Base-by-base conservation (phyloP, 2,797 vertebrate species). In the Sandelia bainsii region DNA sequence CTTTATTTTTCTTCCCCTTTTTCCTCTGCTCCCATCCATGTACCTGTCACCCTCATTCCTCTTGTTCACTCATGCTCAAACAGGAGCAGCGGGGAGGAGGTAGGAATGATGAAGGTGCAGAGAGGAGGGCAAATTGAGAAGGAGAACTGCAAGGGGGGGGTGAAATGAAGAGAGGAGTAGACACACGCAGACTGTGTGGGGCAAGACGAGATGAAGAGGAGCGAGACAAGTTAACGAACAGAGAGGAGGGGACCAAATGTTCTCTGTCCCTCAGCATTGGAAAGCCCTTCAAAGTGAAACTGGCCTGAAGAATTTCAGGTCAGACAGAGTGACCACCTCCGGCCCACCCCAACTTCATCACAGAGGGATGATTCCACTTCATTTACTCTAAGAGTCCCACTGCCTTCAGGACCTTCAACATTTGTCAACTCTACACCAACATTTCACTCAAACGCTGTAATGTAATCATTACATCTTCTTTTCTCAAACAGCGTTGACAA, bases 21-120 rank as follows among this genome's bases (percentile, higher is more conserved):
- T 56, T 64, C 49, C 37, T 64, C 51, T 59, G 61, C 70, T 60
- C 32, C 52, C 66, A 53, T 80, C 75, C 61, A 23, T 84, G 82
- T 91, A 92, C 87, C 88, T 92, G 91, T 91, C 90, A 82, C 86
- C 90, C 77, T 90, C 91, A 93, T 93, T 89, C 88, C 91, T 90
- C 65, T 25, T 51, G 81, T 80, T 92, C 91, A 90, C 70, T 91
- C 83, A 81, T 84, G 85, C 90, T 89, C 81, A 84, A 87, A 91
- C 76, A 51, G 42, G 48, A 84, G 72, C 79, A 62, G 80, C 51
- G 11, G 60, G 73, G 48, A 40, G 46, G 45, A 20, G 14, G 62
- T n/a, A 59, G 32, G 49, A 62, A 46, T 5, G 3, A 46, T 49
- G 56, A 79, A 51, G 45, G 63, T 58, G 76, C 44, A 59, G 53